phyloP scores from a whole-genome alignment of 1,140 invertebrate genomes.

The Batillaria attramentaria region DNA sequence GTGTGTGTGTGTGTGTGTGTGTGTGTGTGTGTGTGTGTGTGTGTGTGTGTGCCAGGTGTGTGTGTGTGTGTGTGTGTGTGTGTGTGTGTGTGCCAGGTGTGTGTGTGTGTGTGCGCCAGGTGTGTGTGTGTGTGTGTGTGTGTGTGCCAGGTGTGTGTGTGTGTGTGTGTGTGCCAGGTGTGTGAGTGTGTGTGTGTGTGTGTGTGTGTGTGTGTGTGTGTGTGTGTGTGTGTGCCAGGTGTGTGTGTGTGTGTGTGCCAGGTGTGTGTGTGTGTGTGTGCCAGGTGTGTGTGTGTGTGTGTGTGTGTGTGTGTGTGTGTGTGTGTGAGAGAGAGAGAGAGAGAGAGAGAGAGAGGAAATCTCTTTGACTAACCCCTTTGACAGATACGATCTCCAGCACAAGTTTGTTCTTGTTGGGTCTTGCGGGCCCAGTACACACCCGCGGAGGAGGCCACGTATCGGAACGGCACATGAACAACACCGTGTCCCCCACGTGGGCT shows the following conservation, averaged over 20 bases:
- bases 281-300: too few species aligned
- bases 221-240: neutral
- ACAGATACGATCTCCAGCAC: conserved; percentile 29
- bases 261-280: too few species aligned
- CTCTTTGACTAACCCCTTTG: neutral
- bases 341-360: neutral
- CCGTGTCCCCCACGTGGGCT: conserved; percentile 43
- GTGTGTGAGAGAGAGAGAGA: neutral
- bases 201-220: neutral
- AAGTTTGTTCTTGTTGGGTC: conserved; percentile 25
- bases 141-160: neutral
- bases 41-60: too few species aligned
- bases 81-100: neutral
- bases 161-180: neutral
- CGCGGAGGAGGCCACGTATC: conserved; percentile 36
- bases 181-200: neutral
- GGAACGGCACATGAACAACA: conserved; percentile 41
- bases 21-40: too few species aligned
- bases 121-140: neutral
- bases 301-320: too few species aligned
- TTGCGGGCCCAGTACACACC: conserved; percentile 36
- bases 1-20: neutral
- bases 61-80: too few species aligned
- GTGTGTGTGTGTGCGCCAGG: neutral
- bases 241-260: too few species aligned